Conservation (phyloP, 64 coral and sea anemone species). For the Pocillopora damicornis region DNA sequence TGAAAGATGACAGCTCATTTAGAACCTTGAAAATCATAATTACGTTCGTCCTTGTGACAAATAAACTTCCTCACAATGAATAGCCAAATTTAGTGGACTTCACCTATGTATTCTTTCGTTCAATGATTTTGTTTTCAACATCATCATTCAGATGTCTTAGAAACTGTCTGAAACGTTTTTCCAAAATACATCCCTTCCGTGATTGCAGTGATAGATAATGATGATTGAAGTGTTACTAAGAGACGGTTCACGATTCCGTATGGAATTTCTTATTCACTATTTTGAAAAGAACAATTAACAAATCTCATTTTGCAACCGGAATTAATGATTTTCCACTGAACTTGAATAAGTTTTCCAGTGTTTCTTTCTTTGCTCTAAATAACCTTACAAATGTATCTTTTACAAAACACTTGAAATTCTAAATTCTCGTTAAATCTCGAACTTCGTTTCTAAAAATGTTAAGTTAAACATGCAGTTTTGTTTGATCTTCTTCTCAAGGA, state of each 20-base stretch:
- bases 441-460: background rate
- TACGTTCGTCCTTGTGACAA: too few relatives aligned
- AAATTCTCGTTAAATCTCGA: too few relatives aligned
- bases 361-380: background rate
- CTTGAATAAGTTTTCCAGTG: background rate
- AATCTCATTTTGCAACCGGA: background rate
- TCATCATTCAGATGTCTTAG: too few relatives aligned
- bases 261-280: conserved; percentile 1
- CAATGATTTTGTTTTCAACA: too few relatives aligned
- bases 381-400: too few relatives aligned
- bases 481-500: background rate
- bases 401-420: too few relatives aligned
- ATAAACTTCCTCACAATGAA: too few relatives aligned
- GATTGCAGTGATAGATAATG: background rate
- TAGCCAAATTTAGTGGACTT: too few relatives aligned
- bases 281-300: background rate
- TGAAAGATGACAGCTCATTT: too few relatives aligned
- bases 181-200: background rate
- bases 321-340: background rate
- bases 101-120: too few relatives aligned
- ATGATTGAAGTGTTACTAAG: background rate
- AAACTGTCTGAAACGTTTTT: background rate
- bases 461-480: background rate
- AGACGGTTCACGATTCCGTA: background rate
- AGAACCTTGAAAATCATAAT: too few relatives aligned